A percentile compares a stretch with the other conserved stretches of the same genome.
Conservation (phyloP, 2,797 vertebrate genomes). For the Potorous gilbertii region DNA sequence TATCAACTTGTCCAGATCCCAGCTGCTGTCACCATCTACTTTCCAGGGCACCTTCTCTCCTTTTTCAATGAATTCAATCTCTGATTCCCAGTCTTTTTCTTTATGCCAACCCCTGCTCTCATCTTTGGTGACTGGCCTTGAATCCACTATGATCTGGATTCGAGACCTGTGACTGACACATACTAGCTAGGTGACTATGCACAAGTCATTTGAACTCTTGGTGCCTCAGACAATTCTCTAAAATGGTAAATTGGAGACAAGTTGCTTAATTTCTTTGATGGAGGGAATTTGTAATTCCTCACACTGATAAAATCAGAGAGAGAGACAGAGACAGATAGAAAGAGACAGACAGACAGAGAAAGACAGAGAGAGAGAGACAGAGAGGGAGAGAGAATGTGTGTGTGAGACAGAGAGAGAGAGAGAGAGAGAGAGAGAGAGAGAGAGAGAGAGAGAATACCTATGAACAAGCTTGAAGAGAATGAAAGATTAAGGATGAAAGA, state of each 20-base stretch:
- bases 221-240: neutral
- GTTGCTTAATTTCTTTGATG: neutral
- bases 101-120: neutral
- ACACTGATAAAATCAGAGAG: neutral
- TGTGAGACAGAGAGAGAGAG: no score
- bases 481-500: neutral
- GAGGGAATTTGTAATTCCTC: neutral
- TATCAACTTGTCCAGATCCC: neutral
- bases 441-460: no score
- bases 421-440: no score
- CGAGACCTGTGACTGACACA: neutral
- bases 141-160: neutral
- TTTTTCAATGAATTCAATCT: neutral
- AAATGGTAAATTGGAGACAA: neutral
- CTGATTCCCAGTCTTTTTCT: neutral
- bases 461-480: neutral
- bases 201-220: neutral
- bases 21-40: neutral
- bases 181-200: neutral
- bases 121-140: neutral
- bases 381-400: no score
- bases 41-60: neutral
- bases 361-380: no score
- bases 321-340: no score
- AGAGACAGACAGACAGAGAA: no score